Conservation (phyloP, 1,140 invertebrate species). For the Drosophila auraria region DNA sequence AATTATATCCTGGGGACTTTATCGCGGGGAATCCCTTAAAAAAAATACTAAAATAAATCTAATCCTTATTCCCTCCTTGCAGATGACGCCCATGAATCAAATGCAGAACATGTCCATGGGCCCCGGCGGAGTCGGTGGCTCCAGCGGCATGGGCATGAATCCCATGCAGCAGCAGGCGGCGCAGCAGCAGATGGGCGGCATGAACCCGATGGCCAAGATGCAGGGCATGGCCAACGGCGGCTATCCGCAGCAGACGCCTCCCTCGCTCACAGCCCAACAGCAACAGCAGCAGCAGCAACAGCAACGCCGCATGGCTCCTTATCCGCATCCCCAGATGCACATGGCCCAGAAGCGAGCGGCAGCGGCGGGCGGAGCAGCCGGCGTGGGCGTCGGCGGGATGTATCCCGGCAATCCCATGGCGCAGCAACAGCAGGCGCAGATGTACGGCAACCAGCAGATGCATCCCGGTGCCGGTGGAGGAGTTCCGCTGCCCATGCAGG, state of each 20-base stretch:
- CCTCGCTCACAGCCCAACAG: slow-evolving; percentile 31
- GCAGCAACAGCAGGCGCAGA: slow-evolving; percentile 74
- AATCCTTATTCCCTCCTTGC: slow-evolving; percentile 12
- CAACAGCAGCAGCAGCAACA: slow-evolving; percentile 55
- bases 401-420: slow-evolving; percentile 70
- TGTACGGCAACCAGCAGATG: slow-evolving; percentile 85
- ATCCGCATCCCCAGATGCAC: slow-evolving; percentile 92
- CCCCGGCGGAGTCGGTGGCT: slow-evolving; percentile 78
- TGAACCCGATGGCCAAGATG: slow-evolving; percentile 86
- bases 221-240: slow-evolving; percentile 85
- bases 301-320: slow-evolving; percentile 90
- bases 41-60: background rate
- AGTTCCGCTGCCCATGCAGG: slow-evolving; percentile 82
- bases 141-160: slow-evolving; percentile 85
- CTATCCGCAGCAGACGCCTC: slow-evolving; percentile 80
- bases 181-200: slow-evolving; percentile 71
- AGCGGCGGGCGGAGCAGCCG: slow-evolving; percentile 46
- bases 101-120: slow-evolving; percentile 86
- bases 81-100: slow-evolving; percentile 85
- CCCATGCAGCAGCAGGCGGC: slow-evolving; percentile 75
- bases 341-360: slow-evolving; percentile 89
- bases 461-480: slow-evolving; percentile 85
- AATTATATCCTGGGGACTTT: background rate
- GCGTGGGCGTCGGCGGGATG: slow-evolving; percentile 49
- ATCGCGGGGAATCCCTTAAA: background rate